phyloP scores from a whole-genome alignment of 1,140 invertebrate species.

The Drosophila virilis region DNA sequence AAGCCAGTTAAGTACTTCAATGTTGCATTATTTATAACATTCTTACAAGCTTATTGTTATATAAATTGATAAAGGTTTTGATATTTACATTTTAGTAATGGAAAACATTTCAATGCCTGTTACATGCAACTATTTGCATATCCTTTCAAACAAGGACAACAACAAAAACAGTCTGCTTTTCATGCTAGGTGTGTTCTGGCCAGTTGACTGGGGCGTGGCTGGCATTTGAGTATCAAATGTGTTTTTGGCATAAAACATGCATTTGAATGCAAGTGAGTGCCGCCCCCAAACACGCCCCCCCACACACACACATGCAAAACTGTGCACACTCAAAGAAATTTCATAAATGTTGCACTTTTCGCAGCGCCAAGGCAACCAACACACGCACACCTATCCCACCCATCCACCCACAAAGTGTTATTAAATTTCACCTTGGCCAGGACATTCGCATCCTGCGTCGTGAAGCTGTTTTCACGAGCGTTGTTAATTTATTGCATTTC shows the following conservation, averaged over 20 bases:
- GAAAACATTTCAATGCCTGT: not conserved
- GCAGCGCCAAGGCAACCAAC: conserved; percentile 5
- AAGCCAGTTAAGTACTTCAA: no score
- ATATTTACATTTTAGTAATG: no score
- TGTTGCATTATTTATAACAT: no score
- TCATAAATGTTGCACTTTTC: conserved; percentile 27
- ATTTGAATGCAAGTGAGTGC: conserved; percentile 8
- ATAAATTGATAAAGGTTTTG: no score
- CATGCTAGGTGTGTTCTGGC: conserved; percentile 29
- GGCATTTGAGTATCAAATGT: conserved; percentile 38
- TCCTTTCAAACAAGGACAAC: not conserved
- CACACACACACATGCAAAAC: not conserved
- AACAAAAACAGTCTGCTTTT: conserved; percentile 3
- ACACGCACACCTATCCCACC: not conserved
- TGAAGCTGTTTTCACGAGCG: conserved; percentile 21
- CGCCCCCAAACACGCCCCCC: not conserved
- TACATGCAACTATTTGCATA: not conserved
- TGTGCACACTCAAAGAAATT: not conserved
- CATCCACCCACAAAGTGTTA: conserved; percentile 9
- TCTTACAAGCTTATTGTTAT: no score
- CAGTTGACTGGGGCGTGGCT: conserved; percentile 34
- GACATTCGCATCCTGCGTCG: conserved; percentile 33
- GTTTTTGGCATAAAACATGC: conserved; percentile 17
- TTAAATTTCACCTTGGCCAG: conserved; percentile 25
- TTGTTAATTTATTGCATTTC: conserved; percentile 72